Base-by-base conservation (phyloP, 53 echinoderm and acorn worm genomes). In the Arbacia lixula region DNA sequence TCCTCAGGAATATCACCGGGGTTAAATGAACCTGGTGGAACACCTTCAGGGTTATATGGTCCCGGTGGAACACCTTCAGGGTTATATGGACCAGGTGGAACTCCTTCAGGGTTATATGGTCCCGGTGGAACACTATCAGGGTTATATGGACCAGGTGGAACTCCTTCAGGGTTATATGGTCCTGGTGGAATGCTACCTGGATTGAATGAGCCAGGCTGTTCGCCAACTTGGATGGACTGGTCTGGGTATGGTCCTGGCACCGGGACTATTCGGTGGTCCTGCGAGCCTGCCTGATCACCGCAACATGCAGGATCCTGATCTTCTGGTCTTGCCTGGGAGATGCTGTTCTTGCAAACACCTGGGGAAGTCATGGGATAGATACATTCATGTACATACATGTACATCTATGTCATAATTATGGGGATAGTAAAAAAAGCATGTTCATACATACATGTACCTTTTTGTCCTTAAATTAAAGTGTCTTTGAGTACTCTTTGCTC, bases 281-380 rank as follows among this genome's bases (percentile, higher is more conserved):
- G 39, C 38, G 40, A 29, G 34, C 61, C 79, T 39, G 61, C 16
- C 40, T 58, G 79, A 60, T 60, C 79, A 36, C 10, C 61, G 37
- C 79, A 79, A 29, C 79, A 79, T 38, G 41, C 79, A 16, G 61
- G 38, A 39, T 3, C 26, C 22, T 60, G 60, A 4, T 21, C 75
- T 75, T 5, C 34, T 30, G 72, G 42, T 27, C 22, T 20, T 4
- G 50, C 50, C 31, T 75, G 21, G 25, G 75, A 43, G 10, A 30
- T 53, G 53, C 20, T 11, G 35, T 41, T 31, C 61, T 46, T 79
- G 79, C 79, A 79, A 9, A 79, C 79, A 60, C 79, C 79, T 79
- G 41, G 6, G 10, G 57, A 12, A n/a, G n/a, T n/a, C n/a, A n/a
- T n/a, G n/a, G n/a, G n/a, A n/a, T n/a, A n/a, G n/a, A n/a, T n/a